These are phyloP conservation scores for Patella vulgata DNA, from an alignment of 1,140 invertebrate genomes.

Conservation along the genomic window DNA sequence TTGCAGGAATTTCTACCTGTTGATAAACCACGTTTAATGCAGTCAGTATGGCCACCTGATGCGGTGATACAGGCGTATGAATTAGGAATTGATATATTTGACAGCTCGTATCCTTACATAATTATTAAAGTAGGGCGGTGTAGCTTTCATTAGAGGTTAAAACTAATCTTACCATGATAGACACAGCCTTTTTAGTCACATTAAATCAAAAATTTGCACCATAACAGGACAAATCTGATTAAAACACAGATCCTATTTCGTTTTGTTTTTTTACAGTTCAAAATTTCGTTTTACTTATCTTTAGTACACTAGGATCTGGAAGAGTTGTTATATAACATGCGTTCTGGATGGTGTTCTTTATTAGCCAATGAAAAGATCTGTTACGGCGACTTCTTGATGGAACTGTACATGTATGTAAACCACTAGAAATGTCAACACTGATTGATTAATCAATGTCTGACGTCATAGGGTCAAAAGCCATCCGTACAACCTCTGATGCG, in stretches of 20 bases:
- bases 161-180: neutral
- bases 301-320: too few relatives aligned
- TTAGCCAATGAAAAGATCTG: too few relatives aligned
- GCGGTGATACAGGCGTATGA: constrained; percentile 74
- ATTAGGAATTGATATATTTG: constrained; percentile 83
- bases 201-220: neutral
- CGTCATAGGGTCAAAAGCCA: too few relatives aligned
- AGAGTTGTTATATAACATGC: too few relatives aligned
- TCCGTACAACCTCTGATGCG: neutral
- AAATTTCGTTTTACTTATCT: too few relatives aligned
- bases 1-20: constrained; percentile 73
- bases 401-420: too few relatives aligned
- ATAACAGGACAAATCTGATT: neutral
- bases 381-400: too few relatives aligned
- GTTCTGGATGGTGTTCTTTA: too few relatives aligned
- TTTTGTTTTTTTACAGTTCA: too few relatives aligned
- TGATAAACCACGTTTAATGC: constrained; percentile 74
- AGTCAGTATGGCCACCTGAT: constrained; percentile 77
- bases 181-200: neutral
- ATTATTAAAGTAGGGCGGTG: too few relatives aligned
- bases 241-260: neutral
- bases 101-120: constrained; percentile 79
- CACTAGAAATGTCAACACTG: too few relatives aligned
- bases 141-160: neutral
- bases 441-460: too few relatives aligned